Base-by-base conservation (phyloP, 1,140 invertebrate species). In the Pseudomyrmex sp. region DNA sequence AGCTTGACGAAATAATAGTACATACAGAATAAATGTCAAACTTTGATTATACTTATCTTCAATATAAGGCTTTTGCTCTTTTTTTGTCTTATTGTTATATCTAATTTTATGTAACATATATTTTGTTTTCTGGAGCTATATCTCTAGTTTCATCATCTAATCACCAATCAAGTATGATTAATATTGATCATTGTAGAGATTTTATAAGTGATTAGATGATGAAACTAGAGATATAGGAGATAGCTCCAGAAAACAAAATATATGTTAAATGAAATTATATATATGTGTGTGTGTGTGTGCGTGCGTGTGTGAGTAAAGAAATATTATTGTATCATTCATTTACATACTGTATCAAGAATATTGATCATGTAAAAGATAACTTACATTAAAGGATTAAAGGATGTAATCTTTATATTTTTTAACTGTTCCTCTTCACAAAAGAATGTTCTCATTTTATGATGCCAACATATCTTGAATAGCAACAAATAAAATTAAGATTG, bases 401-500 rank as follows among this genome's bases (percentile, higher is more conserved):
- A 54, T 83, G 26, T 12, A 12, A 54, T 12, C 76, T 52, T 72
- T n/a, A 61, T n/a, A 35, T 50, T n/a, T 20, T 5, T 20, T 5
- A 12, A 12, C 5, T 44, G 12, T 79, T 35, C 5, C 5, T 35
- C 35, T 35, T 35, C 5, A 35, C 35, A 35, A 35, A 35, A 35
- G 35, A 35, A 35, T 35, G 5, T 35, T 35, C 5, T 35, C 35
- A 35, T 35, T 35, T 35, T 35, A 35, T 7, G 5, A 35, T 35
- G 7, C 0, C 35, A 35, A 35, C 35, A 20, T 7, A 3, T 65
- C 52, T 20, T 13, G 18, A 20, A 61, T n/a, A 63, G 4, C 20
- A 20, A 18, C 46, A 26, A 9, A 9, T n/a, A 68, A 74, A 79
- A 90, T 94, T 94, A 95, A 5, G 94, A 94, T 74, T 95, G 93